Evolutionary conservation across 1,140 invertebrate species (phyloP), one percentile per base, ranked within the genome.

Genomic region (Agrilus planipennis): DNA sequence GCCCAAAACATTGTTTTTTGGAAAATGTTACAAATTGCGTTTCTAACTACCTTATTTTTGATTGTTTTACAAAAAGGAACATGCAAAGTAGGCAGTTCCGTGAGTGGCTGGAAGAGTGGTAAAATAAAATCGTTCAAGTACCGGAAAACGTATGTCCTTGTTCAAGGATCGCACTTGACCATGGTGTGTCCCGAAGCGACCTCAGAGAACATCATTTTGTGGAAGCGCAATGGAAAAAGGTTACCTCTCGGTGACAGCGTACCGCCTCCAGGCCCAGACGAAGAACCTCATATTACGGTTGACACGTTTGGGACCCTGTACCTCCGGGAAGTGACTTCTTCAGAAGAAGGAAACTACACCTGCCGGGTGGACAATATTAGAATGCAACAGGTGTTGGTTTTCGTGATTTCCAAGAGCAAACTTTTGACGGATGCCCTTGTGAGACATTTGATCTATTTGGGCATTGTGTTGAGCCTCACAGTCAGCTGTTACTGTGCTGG

Each of bases 261-360:
- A 37, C 58, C 52, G 6, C 58, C 62, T 39, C 57, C 58, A 15
- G 61, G 64, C 40, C 57, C 56, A 16, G 57, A 67, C 46, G 40
- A 49, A 11, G 62, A 65, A 42, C 62, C 65, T 2, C 55, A 64
- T 47, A 55, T 72, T 6, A 53, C 69, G 3, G 66, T 75, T 7
- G 72, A 75, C 45, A 57, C 63, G 0, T 73, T 70, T 47, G 67
- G 66, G 39, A 70, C 66, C 2, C 52, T 76, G n/a, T 73, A 73
- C 53, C 56, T 76, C n/a, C 47, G 58, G 54, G 67, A 68, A 39
- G 67, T 73, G 2, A 67, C 67, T 15, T 53, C 50, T 34, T 42
- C 55, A 0, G 71, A 73, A 50, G 58, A 68, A 51, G 72, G 71
- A 9, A 72, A 69, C 55, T 75, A 75, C 39, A 69, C 69, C 0